Conservation (phyloP, 2,113 vertebrate genomes). For the Embiotoca jacksoni region DNA sequence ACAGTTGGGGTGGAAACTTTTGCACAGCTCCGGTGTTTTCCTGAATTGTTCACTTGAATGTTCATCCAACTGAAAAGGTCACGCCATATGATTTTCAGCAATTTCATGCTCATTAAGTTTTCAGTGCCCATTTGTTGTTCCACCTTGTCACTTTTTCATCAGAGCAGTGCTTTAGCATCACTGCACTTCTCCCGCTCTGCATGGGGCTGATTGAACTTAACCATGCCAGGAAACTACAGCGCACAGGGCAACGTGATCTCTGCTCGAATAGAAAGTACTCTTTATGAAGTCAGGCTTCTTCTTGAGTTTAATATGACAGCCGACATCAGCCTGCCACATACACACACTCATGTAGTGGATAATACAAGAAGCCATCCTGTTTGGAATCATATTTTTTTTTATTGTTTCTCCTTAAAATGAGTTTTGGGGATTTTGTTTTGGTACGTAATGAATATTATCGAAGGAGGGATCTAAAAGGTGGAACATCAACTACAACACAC, state of each 20-base stretch:
- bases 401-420: constrained; percentile 39
- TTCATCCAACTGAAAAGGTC: constrained; percentile 8
- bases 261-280: no score
- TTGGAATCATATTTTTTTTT: constrained; percentile 21
- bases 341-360: neutral
- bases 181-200: neutral
- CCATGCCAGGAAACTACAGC: constrained; percentile 8
- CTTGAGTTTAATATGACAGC: no score
- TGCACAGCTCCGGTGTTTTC: neutral
- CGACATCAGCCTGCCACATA: neutral
- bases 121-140: neutral
- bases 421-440: neutral
- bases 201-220: neutral
- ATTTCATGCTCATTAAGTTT: constrained; percentile 10
- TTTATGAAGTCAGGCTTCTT: no score
- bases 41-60: constrained; percentile 2
- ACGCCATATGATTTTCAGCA: neutral
- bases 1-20: neutral
- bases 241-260: no score
- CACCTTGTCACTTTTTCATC: neutral
- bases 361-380: neutral
- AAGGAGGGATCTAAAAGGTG: constrained; percentile 14
- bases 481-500: constrained; percentile 34
- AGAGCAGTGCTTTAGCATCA: neutral
- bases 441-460: constrained; percentile 1